Conservation (phyloP, 2,888 invertebrate genomes). For the Limnephilus rhombicus region DNA sequence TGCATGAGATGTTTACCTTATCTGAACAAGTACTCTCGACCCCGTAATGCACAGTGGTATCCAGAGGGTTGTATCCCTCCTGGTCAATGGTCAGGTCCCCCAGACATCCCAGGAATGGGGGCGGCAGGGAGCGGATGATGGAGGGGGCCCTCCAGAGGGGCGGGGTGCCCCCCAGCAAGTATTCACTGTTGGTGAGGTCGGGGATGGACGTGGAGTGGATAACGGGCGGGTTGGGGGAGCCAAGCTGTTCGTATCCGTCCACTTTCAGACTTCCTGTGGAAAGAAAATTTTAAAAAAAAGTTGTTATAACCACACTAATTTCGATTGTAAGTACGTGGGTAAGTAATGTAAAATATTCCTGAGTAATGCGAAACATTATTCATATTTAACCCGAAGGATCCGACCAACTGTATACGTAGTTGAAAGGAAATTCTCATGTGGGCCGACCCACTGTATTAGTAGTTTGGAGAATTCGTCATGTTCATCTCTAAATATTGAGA, state of each 20-base stretch:
- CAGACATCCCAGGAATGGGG: constrained; percentile 89
- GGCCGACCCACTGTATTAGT: no score
- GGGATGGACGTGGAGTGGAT: constrained; percentile 80
- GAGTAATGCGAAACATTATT: neutral
- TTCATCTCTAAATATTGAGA: no score
- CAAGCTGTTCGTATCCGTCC: constrained; percentile 82
- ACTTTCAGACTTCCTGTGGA: constrained; percentile 82
- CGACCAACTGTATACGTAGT: no score
- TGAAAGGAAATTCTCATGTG: no score
- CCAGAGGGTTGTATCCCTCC: constrained; percentile 85
- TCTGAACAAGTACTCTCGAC: constrained; percentile 86
- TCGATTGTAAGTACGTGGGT: no score
- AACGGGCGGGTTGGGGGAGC: constrained; percentile 82
- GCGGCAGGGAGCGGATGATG: constrained; percentile 69
- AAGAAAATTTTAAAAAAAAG: neutral
- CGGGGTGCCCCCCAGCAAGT: constrained; percentile 92
- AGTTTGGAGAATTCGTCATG: no score
- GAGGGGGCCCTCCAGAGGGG: constrained; percentile 77
- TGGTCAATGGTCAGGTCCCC: constrained; percentile 85
- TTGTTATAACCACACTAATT: neutral
- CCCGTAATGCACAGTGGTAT: constrained; percentile 83
- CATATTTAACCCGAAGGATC: no score
- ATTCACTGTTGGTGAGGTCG: constrained; percentile 82
- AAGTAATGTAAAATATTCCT: no score
- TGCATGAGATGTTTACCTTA: constrained; percentile 74